Base-by-base conservation (phyloP, 2,888 invertebrate genomes). In the Eulithis prunata region DNA sequence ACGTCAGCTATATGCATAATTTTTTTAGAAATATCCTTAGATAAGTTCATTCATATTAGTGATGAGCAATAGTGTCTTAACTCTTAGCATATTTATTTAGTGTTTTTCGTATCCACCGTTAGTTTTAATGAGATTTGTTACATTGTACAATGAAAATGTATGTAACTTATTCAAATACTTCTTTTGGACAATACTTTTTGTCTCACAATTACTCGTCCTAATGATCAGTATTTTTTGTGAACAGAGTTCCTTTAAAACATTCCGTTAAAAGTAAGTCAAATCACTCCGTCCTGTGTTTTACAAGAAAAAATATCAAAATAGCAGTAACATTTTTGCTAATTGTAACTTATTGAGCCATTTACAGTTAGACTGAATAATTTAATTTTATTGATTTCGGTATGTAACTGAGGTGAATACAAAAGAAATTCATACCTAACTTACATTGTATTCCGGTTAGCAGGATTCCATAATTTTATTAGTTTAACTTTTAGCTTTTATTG, bases 281-380 rank as follows among this genome's bases (percentile, higher is more conserved):
- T 46, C 13, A 32, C 2, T 59, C 52, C 52, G 59, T 59, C 52
- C 52, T 13, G 36, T 45, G 32, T 6, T 51, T 41, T 32, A 38
- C 12, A 54, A 14, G n/a, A 49, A 49, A 21, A 10, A 49, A 10
- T 10, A 14, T 11, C 10, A 11, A 36, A 8, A 14, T 12, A 14
- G 13, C 32, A 52, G 51, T 57, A 43, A 21, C 21, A 21, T 60
- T 53, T 43, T 49, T 51, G 56, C 12, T 47, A 59, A 28, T 46
- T 49, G 64, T 64, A 77, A 75, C 49, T 70, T 71, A 65, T 56
- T 70, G 55, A 64, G 68, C 68, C 64, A 68, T 68, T 60, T 66
- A 54, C 46, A 47, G 14, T 64, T 68, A 70, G 73, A 73, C 71
- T 73, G 71, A 68, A 49, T 47, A 47, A 8, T 41, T 41, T 13